phyloP scores from a whole-genome alignment of 1,140 invertebrate species.

The Piezodorus guildinii region DNA sequence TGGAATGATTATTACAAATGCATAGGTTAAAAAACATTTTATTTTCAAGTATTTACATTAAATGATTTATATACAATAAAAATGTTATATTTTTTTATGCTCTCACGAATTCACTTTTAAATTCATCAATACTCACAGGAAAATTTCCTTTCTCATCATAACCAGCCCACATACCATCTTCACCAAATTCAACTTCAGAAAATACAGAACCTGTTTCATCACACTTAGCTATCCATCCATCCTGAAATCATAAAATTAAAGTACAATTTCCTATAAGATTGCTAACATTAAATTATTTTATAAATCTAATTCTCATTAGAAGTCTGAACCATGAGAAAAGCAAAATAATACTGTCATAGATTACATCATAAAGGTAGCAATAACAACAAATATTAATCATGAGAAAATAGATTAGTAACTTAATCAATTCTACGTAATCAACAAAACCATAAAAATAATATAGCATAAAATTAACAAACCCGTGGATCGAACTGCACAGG shows the following conservation, averaged over 20 bases:
- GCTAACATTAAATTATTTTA: no score
- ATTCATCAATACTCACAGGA: slow-evolving; percentile 18
- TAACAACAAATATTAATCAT: no score
- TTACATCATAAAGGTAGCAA: no score
- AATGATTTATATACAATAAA: not conserved
- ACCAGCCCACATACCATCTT: slow-evolving; percentile 16
- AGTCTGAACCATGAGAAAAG: no score
- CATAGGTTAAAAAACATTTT: not conserved
- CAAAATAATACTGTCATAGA: no score
- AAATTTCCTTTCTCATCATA: slow-evolving; percentile 21
- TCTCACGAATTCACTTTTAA: slow-evolving; percentile 15
- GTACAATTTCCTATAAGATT: not conserved
- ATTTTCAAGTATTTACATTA: not conserved
- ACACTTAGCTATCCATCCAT: slow-evolving; percentile 15
- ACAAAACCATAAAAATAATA: no score
- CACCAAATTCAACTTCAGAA: slow-evolving; percentile 16
- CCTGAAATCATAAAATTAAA: not conserved
- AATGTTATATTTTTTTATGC: not conserved
- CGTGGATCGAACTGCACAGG: slow-evolving; percentile 23
- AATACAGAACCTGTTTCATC: slow-evolving; percentile 18
- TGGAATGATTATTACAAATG: no score
- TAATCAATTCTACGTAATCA: no score
- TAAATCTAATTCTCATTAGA: no score
- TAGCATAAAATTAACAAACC: slow-evolving; percentile 7
- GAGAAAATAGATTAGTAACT: no score